A percentile compares a stretch with the other conserved stretches of the same genome.
Evolutionary conservation across 1,140 invertebrate species (phyloP).

Genomic region (Pomacea maculata): DNA sequence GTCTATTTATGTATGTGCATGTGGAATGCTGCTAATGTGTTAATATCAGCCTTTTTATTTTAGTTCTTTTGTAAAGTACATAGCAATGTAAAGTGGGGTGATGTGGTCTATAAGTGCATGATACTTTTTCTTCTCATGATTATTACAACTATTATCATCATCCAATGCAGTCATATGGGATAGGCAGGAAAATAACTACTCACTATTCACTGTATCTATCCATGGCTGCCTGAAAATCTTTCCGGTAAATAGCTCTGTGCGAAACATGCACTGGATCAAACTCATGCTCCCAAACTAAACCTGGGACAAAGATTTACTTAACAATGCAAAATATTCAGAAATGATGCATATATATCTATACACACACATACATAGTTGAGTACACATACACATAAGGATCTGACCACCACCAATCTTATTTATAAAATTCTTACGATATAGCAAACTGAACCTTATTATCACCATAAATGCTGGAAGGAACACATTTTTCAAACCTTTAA

Average conservation of each 20-base stretch:
- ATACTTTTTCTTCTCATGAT: no score
- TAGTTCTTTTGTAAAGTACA: no score
- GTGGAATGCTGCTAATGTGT: no score
- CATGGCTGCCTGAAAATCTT: conserved; percentile 93
- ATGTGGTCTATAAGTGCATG: no score
- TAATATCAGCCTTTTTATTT: no score
- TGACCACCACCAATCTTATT: background rate
- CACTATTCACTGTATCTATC: conserved; percentile 84
- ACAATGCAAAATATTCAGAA: background rate
- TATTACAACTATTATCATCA: no score
- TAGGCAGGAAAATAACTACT: conserved; percentile 56
- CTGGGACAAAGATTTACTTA: conserved; percentile 29
- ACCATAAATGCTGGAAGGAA: no score
- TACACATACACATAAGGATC: background rate
- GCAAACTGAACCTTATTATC: background rate
- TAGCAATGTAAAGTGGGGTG: no score
- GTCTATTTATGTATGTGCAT: no score
- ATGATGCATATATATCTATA: background rate
- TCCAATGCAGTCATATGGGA: no score
- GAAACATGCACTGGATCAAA: conserved; percentile 95
- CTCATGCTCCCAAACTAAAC: conserved; percentile 87
- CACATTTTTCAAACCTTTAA: no score
- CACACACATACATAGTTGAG: background rate
- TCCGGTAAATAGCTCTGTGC: conserved; percentile 86
- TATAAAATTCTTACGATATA: background rate